Base-by-base conservation (phyloP, 2,113 vertebrate species). In the Oncorhynchus clarkii region DNA sequence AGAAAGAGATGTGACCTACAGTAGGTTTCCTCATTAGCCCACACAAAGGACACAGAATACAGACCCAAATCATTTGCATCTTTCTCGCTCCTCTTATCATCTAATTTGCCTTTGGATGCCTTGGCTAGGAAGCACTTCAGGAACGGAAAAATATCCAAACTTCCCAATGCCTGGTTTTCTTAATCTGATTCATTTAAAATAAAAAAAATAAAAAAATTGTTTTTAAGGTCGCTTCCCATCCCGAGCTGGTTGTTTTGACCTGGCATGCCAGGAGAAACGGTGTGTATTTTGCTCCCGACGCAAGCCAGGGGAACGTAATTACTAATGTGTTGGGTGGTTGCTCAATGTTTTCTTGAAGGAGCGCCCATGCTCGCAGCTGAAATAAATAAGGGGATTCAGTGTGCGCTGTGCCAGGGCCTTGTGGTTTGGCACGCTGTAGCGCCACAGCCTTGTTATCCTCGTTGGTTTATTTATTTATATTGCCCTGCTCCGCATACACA, bases 391-490 rank as follows among this genome's bases (percentile, higher is more conserved):
- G 68, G 66, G 49, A 79, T 6, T 34, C 64, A 57, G 31, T 60
- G n/a, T 27, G 59, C 1, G 59, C 16, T 7, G 67, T 76, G 81
- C 77, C 82, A 83, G 71, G 70, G 59, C 77, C 29, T 75, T 26
- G 73, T 26, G 76, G 78, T 72, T 78, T 80, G 76, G 77, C 86
- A 74, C 20, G 67, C 49, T 51, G 69, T 9, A 5, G 70, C 18
- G 39, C 64, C 74, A 70, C 48, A 81, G 76, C 60, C 72, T 68
- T 76, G 73, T 81, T 74, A 73, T 73, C 74, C 75, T 67, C 74
- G 77, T 83, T 76, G 78, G 74, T 54, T 79, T 72, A 78, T 82
- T 82, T 80, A 82, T 86, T 86, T 84, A 78, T 82, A 72, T 76
- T 77, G 82, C 74, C 74, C 74, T 66, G 62, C 71, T 18, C 26